These are phyloP conservation scores for Empis stercorea DNA, from an alignment of 2,888 invertebrate genomes.

Conservation along the genomic window DNA sequence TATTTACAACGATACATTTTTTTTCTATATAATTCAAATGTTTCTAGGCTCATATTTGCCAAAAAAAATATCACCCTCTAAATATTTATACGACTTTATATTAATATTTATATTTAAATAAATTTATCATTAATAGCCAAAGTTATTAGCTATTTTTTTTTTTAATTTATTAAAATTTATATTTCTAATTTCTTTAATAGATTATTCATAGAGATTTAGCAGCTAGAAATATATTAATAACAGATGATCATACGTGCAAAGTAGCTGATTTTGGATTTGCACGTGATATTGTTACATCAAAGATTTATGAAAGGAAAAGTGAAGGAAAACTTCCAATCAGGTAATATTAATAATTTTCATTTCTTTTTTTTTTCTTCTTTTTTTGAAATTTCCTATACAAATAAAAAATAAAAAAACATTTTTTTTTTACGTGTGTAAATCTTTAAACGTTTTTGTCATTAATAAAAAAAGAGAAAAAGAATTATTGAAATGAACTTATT, in stretches of 20 bases:
- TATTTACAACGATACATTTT: too few relatives aligned
- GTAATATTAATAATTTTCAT: slow-evolving; percentile 25
- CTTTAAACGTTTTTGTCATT: background rate
- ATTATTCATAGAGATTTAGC: slow-evolving; percentile 84
- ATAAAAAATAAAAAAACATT: slow-evolving; percentile 1
- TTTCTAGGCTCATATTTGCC: too few relatives aligned
- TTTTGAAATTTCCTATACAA: background rate
- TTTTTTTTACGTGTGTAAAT: background rate
- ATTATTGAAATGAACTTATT: too few relatives aligned
- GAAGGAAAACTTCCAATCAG: slow-evolving; percentile 65
- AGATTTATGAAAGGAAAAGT: slow-evolving; percentile 76
- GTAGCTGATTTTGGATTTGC: slow-evolving; percentile 93
- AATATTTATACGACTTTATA: too few relatives aligned
- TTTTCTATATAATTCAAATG: too few relatives aligned
- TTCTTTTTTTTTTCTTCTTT: background rate
- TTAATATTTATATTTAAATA: too few relatives aligned
- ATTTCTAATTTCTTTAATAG: slow-evolving; percentile 36
- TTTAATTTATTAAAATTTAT: too few relatives aligned
- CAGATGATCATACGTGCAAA: slow-evolving; percentile 77
- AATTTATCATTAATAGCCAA: too few relatives aligned
- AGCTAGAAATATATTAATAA: slow-evolving; percentile 75
- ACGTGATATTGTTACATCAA: slow-evolving; percentile 75
- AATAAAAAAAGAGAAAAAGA: too few relatives aligned
- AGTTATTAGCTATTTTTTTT: too few relatives aligned
- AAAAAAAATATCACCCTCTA: too few relatives aligned